Conservation (phyloP, 2,797 vertebrate genomes). For the Sebastes nivosus region DNA sequence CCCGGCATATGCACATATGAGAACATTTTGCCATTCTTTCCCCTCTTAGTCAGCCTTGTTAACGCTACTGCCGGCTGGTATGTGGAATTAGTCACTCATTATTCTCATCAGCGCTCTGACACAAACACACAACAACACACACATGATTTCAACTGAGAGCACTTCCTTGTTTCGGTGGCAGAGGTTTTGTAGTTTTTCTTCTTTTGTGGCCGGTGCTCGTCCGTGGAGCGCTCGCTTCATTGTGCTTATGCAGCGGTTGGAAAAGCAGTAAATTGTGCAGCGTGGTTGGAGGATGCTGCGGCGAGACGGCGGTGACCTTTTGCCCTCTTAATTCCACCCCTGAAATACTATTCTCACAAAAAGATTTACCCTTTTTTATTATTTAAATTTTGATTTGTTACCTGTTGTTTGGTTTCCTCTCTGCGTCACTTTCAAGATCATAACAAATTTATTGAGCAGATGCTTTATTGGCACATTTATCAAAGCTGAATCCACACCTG, state of each 20-base stretch:
- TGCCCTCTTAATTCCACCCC: constrained; percentile 34
- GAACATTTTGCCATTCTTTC: constrained; percentile 66
- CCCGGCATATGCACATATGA: constrained; percentile 44
- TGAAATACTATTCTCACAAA: constrained; percentile 24
- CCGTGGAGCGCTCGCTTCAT: constrained; percentile 23
- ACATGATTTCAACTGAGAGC: constrained; percentile 51
- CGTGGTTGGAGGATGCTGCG: constrained; percentile 54
- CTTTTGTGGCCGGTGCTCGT: constrained; percentile 25
- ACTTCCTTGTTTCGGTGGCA: constrained; percentile 61
- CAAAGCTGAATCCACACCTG: constrained; percentile 36
- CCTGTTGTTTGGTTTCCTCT: constrained; percentile 3
- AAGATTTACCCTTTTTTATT: not conserved
- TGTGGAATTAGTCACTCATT: constrained; percentile 76
- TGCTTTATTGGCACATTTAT: constrained; percentile 16
- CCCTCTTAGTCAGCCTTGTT: constrained; percentile 62
- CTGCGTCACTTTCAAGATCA: not conserved
- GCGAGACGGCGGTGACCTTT: constrained; percentile 38
- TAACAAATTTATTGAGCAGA: not conserved
- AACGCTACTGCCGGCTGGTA: constrained; percentile 58
- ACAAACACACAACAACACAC: constrained; percentile 56
- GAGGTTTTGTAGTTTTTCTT: constrained; percentile 53
- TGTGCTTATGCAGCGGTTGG: constrained; percentile 52
- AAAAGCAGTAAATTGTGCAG: constrained; percentile 43
- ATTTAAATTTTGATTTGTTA: constrained; percentile 20
- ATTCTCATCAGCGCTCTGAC: constrained; percentile 67